Percentiles rank a stretch among this genome's conserved stretches.
phyloP scores from a whole-genome alignment of 1,140 invertebrate species.

The Aphidius gifuensis region DNA sequence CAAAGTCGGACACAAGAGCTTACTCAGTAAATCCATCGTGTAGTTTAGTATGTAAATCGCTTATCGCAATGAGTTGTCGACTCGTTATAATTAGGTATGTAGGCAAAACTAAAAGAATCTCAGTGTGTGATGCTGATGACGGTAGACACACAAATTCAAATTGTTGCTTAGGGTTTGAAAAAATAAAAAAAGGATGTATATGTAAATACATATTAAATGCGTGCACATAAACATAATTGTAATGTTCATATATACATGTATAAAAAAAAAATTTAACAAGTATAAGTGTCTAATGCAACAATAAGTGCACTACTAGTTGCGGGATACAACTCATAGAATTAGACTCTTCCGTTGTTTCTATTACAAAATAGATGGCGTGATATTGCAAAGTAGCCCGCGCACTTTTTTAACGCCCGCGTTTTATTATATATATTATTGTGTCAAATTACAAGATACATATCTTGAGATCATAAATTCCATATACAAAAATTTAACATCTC shows the following conservation, averaged over 20 bases:
- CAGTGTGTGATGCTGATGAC: conserved; percentile 9
- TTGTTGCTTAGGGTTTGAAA: no score
- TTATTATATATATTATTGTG: conserved; percentile 14
- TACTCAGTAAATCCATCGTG: conserved; percentile 49
- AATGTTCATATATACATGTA: conserved; percentile 12
- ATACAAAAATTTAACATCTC: no score
- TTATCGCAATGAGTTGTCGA: conserved; percentile 53
- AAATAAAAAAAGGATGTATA: no score
- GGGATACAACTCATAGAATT: conserved; percentile 44
- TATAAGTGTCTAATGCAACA: conserved; percentile 26
- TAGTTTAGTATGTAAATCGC: conserved; percentile 52
- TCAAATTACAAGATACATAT: conserved; percentile 2
- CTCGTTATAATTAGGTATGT: conserved; percentile 41
- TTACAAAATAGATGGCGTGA: conserved; percentile 55
- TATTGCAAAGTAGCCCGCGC: conserved; percentile 40
- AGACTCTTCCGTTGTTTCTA: conserved; percentile 58
- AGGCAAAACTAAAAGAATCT: conserved; percentile 29
- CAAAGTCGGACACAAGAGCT: conserved; percentile 8
- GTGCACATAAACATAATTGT: no score
- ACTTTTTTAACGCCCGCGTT: conserved; percentile 13
- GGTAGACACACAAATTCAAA: background rate
- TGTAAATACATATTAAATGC: no score
- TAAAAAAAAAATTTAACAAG: conserved; percentile 16
- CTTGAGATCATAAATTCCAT: no score
- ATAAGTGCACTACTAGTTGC: conserved; percentile 22